These are phyloP conservation scores for Haliclona indistincta DNA, from an alignment of 37 sponge, comb jelly and placozoan genomes.

Conservation along the genomic window DNA sequence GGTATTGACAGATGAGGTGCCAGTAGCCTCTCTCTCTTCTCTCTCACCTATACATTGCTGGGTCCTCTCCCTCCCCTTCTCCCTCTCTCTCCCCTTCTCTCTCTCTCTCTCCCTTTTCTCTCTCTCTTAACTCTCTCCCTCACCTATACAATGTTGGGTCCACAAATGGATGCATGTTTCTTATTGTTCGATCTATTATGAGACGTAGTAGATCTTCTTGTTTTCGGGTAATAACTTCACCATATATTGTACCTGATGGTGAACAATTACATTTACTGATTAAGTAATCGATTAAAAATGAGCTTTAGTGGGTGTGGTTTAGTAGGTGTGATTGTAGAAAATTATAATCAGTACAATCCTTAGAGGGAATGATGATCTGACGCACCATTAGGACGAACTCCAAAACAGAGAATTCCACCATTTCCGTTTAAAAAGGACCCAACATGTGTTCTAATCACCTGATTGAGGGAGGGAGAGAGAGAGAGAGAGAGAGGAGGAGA, in stretches of 20 bases:
- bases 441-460: conserved; percentile 20
- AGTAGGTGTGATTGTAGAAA: neutral
- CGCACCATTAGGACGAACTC: conserved; percentile 37
- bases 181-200: conserved; percentile 29
- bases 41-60: too few relatives aligned
- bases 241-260: conserved; percentile 25
- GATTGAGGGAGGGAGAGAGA: neutral
- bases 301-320: neutral
- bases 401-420: conserved; percentile 67
- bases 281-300: neutral
- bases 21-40: too few relatives aligned
- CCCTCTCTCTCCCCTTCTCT: too few relatives aligned
- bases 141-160: conserved; percentile 13
- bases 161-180: conserved; percentile 39
- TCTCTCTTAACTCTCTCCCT: too few relatives aligned
- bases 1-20: too few relatives aligned
- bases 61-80: too few relatives aligned
- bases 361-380: too few relatives aligned
- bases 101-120: too few relatives aligned
- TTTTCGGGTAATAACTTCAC: conserved; percentile 13
- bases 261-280: neutral
- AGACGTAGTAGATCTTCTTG: conserved; percentile 40
- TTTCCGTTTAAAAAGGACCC: conserved; percentile 46
- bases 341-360: neutral
- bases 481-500: too few relatives aligned